Evolutionary conservation across 2,888 invertebrate genomes (phyloP).

Genomic region (Orgyia antiqua): DNA sequence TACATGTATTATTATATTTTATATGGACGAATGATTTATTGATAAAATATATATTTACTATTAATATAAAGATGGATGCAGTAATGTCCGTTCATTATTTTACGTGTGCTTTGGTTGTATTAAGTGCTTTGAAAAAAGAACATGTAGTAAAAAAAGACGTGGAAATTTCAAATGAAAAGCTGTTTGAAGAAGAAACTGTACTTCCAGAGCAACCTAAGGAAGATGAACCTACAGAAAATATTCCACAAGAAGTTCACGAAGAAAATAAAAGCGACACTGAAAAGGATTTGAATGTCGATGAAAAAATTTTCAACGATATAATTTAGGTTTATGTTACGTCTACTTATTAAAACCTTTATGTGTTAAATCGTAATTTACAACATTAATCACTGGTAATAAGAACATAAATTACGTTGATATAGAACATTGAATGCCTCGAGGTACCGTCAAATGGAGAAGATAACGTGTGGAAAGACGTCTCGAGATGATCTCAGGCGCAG

Average conservation of each 20-base stretch:
- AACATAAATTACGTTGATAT: conserved; percentile 72
- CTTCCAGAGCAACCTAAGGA: not conserved
- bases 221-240: not conserved
- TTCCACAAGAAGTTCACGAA: too few relatives aligned
- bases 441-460: conserved; percentile 62
- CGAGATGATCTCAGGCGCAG: conserved; percentile 64
- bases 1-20: too few relatives aligned
- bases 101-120: conserved; percentile 31
- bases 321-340: too few relatives aligned
- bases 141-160: not conserved
- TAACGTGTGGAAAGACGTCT: conserved; percentile 46
- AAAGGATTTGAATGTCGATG: too few relatives aligned
- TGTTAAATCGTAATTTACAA: conserved; percentile 55
- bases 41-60: too few relatives aligned
- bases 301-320: too few relatives aligned
- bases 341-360: too few relatives aligned
- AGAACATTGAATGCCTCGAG: conserved; percentile 53
- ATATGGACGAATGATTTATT: too few relatives aligned
- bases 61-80: conserved; percentile 37
- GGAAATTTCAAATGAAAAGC: not conserved
- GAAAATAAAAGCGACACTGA: too few relatives aligned
- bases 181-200: not conserved
- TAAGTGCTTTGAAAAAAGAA: conserved; percentile 11
- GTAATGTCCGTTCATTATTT: conserved; percentile 36
- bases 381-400: conserved; percentile 66